These are phyloP conservation scores for Melanotaenia nigrans DNA, from an alignment of 2,797 vertebrate genomes.

Conservation along the genomic window DNA sequence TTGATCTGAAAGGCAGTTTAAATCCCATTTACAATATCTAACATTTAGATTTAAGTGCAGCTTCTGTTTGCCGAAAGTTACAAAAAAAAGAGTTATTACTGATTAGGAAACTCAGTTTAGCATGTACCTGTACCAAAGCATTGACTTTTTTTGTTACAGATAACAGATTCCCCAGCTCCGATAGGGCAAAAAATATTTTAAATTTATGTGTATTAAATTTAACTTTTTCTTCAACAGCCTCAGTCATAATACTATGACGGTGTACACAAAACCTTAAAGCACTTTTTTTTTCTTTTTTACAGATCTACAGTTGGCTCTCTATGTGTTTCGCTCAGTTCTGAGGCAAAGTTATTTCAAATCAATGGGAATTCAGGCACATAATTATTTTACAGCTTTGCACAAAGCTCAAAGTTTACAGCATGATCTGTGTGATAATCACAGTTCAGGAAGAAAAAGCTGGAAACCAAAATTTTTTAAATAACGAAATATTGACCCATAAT, in stretches of 20 bases:
- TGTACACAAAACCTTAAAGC: constrained; percentile 32
- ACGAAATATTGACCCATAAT: background rate
- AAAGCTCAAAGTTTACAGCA: background rate
- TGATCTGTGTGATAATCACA: too few species aligned
- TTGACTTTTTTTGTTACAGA: background rate
- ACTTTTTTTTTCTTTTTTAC: constrained; percentile 1
- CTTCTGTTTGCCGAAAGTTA: background rate
- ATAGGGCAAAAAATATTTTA: constrained; percentile 13
- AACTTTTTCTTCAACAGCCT: constrained; percentile 21
- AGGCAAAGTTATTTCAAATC: constrained; percentile 47
- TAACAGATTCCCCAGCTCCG: background rate
- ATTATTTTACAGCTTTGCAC: constrained; percentile 11
- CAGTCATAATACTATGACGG: background rate
- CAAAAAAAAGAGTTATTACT: background rate
- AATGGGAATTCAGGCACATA: constrained; percentile 36
- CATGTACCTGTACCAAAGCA: background rate
- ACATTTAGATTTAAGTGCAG: background rate
- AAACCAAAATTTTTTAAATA: background rate
- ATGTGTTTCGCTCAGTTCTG: background rate
- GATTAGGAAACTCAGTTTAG: background rate
- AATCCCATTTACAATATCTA: constrained; percentile 41
- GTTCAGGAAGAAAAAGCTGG: background rate
- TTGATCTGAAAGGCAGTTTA: constrained; percentile 57
- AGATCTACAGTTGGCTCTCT: constrained; percentile 15
- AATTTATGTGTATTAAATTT: constrained; percentile 31